Evolutionary conservation across 2,113 vertebrate species (phyloP).

Genomic region (Mola mola): DNA sequence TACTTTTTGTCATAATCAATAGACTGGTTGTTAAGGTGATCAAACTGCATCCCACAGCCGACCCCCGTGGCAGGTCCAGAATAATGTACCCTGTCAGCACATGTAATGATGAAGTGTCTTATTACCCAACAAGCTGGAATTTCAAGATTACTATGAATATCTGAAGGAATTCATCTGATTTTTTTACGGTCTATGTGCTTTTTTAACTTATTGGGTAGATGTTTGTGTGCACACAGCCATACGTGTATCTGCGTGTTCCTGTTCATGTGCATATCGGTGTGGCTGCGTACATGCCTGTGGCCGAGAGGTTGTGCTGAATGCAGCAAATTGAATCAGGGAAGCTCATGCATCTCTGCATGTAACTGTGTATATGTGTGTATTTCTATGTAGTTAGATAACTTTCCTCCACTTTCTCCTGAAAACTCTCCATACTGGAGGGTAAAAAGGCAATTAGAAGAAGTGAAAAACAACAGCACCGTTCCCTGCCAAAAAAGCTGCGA

Average conservation of each 20-base stretch:
- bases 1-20: constrained; percentile 62
- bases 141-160: constrained; percentile 71
- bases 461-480: constrained; percentile 82
- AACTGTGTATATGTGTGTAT: constrained; percentile 1
- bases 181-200: constrained; percentile 13
- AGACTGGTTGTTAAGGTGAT: constrained; percentile 69
- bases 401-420: constrained; percentile 61
- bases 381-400: constrained; percentile 25
- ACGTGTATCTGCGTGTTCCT: neutral
- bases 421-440: constrained; percentile 68
- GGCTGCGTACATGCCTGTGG: neutral
- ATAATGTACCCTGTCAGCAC: constrained; percentile 60
- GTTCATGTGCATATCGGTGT: neutral
- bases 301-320: constrained; percentile 2
- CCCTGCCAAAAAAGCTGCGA: no score
- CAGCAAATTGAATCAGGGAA: neutral
- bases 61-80: constrained; percentile 58
- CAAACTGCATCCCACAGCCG: constrained; percentile 49
- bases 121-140: constrained; percentile 71
- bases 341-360: neutral
- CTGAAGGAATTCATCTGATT: constrained; percentile 64
- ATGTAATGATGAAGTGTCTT: constrained; percentile 71
- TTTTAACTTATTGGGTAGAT: constrained; percentile 54
- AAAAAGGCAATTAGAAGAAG: constrained; percentile 75
- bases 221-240: constrained; percentile 14